Base-by-base conservation (phyloP, 2,113 vertebrate genomes). In the Natator depressus region DNA sequence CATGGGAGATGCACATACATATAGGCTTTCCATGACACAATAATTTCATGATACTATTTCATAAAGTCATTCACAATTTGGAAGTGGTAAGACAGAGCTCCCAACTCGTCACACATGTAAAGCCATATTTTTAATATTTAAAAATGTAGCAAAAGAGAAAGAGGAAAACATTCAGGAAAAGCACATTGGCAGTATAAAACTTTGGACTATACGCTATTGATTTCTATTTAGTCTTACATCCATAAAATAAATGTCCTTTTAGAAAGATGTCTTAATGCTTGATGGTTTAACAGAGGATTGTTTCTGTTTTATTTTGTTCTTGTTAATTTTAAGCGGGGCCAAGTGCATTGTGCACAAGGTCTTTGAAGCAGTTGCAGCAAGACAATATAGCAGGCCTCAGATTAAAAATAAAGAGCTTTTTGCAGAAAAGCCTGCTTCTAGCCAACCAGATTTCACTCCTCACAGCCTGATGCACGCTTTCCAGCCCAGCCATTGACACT, bases 401-500 rank as follows among this genome's bases (percentile, higher is more conserved):
- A 65, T 80, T 89, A 87, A 85, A 95, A 95, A 96, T 85, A 94
- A 95, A 97, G 93, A 88, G 91, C 85, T 96, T 96, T 96, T 97
- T 97, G 50, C 89, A 92, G 88, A 38, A 92, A 83, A 94, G 90
- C 86, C 49, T 95, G 84, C 95, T 95, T 81, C 93, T 91, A 96
- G 84, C 86, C 87, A 90, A 92, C 92, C 19, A 93, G 92, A 55
- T 93, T 96, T 89, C 88, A 85, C 82, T 89, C 88, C 57, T 94
- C 78, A 83, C 89, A 96, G 89, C 69, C 93, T 19, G 54, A 95
- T 94, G 90, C 93, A 89, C 95, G 88, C 80, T 97, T 96, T 93
- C 83, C 80, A 87, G 87, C 80, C 53, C 54, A 94, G 85, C 89
- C 91, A 91, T 86, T 27, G 29, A 80, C 93, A 92, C 46, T 92